Conservation (phyloP, 92 coral and sea anemone species). For the Siderastrea siderea region DNA sequence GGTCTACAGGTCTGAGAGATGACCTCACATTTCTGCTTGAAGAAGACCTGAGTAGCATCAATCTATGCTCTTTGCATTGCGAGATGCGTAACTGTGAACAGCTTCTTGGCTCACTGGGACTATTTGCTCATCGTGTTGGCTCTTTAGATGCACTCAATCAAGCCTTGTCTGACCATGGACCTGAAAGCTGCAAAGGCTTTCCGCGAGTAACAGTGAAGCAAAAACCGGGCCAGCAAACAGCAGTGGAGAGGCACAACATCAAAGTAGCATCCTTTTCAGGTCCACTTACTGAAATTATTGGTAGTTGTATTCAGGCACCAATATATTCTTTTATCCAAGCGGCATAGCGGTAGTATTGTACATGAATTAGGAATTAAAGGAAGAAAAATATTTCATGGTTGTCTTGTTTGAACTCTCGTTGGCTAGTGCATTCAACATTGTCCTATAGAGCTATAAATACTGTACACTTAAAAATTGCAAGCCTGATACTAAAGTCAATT, state of each 20-base stretch:
- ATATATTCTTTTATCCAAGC: too few relatives aligned
- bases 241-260: conserved; percentile 37
- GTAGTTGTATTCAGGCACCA: too few relatives aligned
- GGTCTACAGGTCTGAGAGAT: conserved; percentile 44
- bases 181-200: too few relatives aligned
- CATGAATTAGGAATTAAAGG: background rate
- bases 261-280: conserved; percentile 61
- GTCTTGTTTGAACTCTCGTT: background rate
- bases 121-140: conserved; percentile 61
- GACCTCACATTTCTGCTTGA: conserved; percentile 43
- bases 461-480: background rate
- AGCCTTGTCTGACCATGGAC: too few relatives aligned
- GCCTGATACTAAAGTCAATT: background rate
- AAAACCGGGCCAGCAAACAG: conserved; percentile 59
- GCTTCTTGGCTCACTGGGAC: conserved; percentile 28
- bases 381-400: background rate
- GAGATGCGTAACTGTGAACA: too few relatives aligned
- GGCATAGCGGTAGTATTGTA: too few relatives aligned
- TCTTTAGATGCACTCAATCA: conserved; percentile 39
- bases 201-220: conserved; percentile 19
- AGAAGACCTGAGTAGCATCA: too few relatives aligned
- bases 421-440: background rate
- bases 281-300: too few relatives aligned
- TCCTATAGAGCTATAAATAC: background rate
- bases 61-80: too few relatives aligned